Base-by-base conservation (phyloP, 2,888 invertebrate genomes). In the Morpho achilles region DNA sequence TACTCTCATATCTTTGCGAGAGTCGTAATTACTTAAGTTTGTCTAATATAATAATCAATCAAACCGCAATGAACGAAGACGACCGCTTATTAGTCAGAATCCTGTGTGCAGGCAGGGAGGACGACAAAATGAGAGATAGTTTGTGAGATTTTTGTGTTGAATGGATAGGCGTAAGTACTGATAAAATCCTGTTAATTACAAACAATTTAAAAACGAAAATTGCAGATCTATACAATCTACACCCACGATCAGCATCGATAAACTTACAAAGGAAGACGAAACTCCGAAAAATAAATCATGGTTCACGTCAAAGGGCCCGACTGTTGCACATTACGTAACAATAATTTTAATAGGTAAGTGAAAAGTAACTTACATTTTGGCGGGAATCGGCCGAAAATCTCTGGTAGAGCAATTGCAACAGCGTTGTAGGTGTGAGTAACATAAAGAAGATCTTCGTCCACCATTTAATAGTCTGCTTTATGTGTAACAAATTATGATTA, bases 31-130 rank as follows among this genome's bases (percentile, higher is more conserved):
- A 61, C 54, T 63, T 54, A 64, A 64, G 61, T 66, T 69, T 66
- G 60, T 60, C 64, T 65, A 32, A 32, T 67, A 64, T 67, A 67
- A 66, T 67, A 67, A 67, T 68, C 65, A 67, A 70, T 70, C 68
- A 70, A 71, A 71, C 68, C 69, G 69, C 69, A 69, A 87, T 87
- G 86, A 81, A 74, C 71, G 84, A 84, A 79, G 75, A 78, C 71
- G 77, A 79, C 65, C 73, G 69, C 72, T 76, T 87, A 66, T 69
- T 85, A 75, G 67, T 70, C 61, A 70, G 64, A 65, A 67, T 68
- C 71, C 65, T 65, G 63, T 68, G 60, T 57, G 67, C 66, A 62
- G 72, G 67, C 64, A 73, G 67, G 66, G 67, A 58, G 61, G 48
- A 57, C 55, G 62, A 59, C 64, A 68, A 66, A 51, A 77, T 77